These are phyloP conservation scores for Anniella stebbinsi DNA, from an alignment of 2,797 vertebrate genomes.

Conservation along the genomic window DNA sequence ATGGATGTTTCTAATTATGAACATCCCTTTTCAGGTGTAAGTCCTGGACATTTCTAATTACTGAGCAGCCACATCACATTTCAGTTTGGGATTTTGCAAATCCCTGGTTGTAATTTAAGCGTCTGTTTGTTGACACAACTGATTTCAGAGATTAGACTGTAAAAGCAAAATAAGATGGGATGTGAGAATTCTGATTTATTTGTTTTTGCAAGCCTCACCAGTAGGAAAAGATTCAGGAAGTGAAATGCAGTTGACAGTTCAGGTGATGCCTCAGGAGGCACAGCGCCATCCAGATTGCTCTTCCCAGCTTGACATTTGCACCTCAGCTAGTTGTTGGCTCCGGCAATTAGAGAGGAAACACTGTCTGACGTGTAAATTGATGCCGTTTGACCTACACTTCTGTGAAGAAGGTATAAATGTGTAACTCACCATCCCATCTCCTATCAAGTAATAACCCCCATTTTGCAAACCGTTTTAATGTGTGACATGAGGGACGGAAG, in stretches of 20 bases:
- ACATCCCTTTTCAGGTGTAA: neutral
- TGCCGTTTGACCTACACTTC: slow-evolving; percentile 48
- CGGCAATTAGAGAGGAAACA: slow-evolving; percentile 19
- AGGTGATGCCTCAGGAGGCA: slow-evolving; percentile 35
- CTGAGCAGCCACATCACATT: neutral
- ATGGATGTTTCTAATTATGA: neutral
- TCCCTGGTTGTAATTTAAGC: neutral
- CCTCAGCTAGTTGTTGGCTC: slow-evolving; percentile 40
- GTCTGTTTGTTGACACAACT: neutral
- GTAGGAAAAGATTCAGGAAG: slow-evolving; percentile 36
- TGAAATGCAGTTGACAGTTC: slow-evolving; percentile 48
- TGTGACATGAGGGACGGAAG: neutral
- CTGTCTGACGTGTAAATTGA: slow-evolving; percentile 44
- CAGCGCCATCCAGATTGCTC: slow-evolving; percentile 14
- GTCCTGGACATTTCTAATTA: neutral
- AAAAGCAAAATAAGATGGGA: neutral
- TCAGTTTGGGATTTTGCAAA: neutral
- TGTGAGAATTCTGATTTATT: slow-evolving; percentile 43
- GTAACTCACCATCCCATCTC: slow-evolving; percentile 6
- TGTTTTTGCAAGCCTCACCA: neutral
- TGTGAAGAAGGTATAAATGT: slow-evolving; percentile 35
- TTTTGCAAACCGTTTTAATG: slow-evolving; percentile 36
- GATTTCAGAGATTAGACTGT: neutral
- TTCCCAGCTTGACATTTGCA: neutral
- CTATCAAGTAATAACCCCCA: slow-evolving; percentile 13